Evolutionary conservation across 2,113 vertebrate species (phyloP).

Genomic region (Syngnathus typhle): DNA sequence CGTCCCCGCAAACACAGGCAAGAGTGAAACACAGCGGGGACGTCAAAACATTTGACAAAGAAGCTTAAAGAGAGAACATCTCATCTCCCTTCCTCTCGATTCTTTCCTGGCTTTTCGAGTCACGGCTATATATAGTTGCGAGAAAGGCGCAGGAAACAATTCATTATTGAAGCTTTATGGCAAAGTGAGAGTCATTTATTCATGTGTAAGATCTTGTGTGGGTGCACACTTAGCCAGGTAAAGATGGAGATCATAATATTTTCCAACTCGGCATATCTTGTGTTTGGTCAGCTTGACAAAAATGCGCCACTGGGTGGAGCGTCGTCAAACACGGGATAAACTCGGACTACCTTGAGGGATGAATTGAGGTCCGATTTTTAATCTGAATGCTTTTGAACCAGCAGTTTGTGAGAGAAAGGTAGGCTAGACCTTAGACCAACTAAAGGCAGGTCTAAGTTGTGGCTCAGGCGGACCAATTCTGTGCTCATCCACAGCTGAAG

Average conservation of each 20-base stretch:
- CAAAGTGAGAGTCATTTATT: constrained; percentile 38
- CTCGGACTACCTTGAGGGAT: not conserved
- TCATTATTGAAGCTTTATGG: constrained; percentile 59
- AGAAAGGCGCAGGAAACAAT: constrained; percentile 46
- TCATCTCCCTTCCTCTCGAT: not conserved
- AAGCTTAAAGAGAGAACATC: constrained; percentile 10
- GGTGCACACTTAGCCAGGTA: not conserved
- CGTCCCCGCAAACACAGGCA: constrained; percentile 11
- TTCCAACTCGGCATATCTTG: not conserved
- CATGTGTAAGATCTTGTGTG: constrained; percentile 13
- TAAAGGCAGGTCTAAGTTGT: no score
- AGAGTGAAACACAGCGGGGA: constrained; percentile 3
- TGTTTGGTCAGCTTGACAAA: constrained; percentile 3
- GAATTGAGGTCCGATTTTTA: no score
- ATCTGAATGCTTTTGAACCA: no score
- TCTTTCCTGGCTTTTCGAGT: constrained; percentile 37
- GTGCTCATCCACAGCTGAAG: not conserved
- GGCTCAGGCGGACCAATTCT: no score
- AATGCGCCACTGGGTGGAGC: constrained; percentile 20
- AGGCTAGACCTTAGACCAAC: no score
- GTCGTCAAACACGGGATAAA: constrained; percentile 24
- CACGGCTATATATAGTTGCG: constrained; percentile 45
- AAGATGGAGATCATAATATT: not conserved
- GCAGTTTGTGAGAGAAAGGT: no score
- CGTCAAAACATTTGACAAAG: constrained; percentile 14